phyloP scores from a whole-genome alignment of 2,888 invertebrate genomes.

The Craniophora ligustri region DNA sequence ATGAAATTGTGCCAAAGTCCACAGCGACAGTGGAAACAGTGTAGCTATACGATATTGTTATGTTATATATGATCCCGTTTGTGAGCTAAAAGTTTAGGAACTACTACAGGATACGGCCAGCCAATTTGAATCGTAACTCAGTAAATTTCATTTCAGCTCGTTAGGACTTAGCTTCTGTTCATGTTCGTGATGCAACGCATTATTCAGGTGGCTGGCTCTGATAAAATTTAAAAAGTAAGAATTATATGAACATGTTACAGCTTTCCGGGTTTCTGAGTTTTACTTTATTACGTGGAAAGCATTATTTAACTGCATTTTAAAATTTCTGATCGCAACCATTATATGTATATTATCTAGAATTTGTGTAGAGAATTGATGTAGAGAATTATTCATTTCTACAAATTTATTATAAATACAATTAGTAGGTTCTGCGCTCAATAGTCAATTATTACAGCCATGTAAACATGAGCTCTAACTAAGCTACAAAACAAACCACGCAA shows the following conservation, averaged over 20 bases:
- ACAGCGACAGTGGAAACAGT: slow-evolving; percentile 10
- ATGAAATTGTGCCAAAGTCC: slow-evolving; percentile 29
- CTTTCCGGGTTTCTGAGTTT: slow-evolving; percentile 26
- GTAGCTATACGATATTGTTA: slow-evolving; percentile 30
- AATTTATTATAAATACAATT: too few species aligned
- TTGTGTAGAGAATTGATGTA: too few species aligned
- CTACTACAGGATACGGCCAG: slow-evolving; percentile 43
- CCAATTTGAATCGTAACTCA: slow-evolving; percentile 59
- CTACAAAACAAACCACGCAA: slow-evolving; percentile 5
- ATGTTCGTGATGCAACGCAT: slow-evolving; percentile 42
- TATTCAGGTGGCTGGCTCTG: slow-evolving; percentile 51
- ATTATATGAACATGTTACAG: slow-evolving; percentile 27
- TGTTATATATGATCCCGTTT: slow-evolving; percentile 45
- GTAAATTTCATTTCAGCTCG: slow-evolving; percentile 56
- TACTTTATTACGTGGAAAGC: slow-evolving; percentile 7
- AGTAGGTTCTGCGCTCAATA: too few species aligned
- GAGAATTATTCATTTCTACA: too few species aligned
- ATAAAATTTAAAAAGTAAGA: slow-evolving; percentile 51
- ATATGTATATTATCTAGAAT: too few species aligned
- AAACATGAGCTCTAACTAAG: neutral
- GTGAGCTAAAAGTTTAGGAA: slow-evolving; percentile 48
- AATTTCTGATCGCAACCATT: too few species aligned
- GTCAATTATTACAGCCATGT: neutral
- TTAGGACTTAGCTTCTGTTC: slow-evolving; percentile 55
- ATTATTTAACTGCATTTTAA: neutral